A percentile compares a stretch with the other conserved stretches of the same genome.
Evolutionary conservation across 2,888 invertebrate species (phyloP).

Genomic region (Pachycephus smyrnensis): DNA sequence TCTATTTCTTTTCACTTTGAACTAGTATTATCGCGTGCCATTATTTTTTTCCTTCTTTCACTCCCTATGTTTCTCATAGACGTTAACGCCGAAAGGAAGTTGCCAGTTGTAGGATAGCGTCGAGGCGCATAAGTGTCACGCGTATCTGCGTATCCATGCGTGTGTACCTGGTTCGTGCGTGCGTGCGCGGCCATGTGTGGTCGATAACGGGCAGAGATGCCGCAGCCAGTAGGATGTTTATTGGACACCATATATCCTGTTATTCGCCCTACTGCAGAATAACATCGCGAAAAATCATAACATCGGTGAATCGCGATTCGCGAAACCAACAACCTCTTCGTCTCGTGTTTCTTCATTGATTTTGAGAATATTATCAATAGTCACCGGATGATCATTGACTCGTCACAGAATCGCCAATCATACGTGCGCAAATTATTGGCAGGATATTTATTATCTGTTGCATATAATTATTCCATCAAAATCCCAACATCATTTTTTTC

Average conservation of each 20-base stretch:
- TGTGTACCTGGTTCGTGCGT: constrained; percentile 23
- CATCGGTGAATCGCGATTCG: constrained; percentile 28
- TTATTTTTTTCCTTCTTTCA: not conserved
- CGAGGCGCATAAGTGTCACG: not conserved
- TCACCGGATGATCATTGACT: constrained; percentile 18
- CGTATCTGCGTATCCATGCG: constrained; percentile 19
- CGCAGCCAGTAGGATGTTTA: constrained; percentile 56
- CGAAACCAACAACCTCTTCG: not conserved
- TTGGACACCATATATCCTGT: constrained; percentile 67
- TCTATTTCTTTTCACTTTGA: too few relatives aligned
- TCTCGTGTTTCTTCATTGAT: constrained; percentile 13
- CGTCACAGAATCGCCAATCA: not conserved
- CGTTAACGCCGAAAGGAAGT: not conserved
- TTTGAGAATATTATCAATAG: constrained; percentile 10
- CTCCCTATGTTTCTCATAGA: not conserved
- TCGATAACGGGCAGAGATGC: constrained; percentile 52
- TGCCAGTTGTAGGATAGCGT: not conserved
- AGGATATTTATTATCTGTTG: not conserved
- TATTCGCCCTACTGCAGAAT: constrained; percentile 61
- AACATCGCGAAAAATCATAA: constrained; percentile 45
- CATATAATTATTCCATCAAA: not conserved
- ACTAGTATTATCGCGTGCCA: not conserved
- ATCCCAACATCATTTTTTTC: not conserved
- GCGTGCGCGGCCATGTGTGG: constrained; percentile 49
- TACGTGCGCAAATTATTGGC: not conserved